Evolutionary conservation across 2,113 vertebrate species (phyloP), one percentile per base, ranked within the genome.

Genomic region (Okapia johnstoni): DNA sequence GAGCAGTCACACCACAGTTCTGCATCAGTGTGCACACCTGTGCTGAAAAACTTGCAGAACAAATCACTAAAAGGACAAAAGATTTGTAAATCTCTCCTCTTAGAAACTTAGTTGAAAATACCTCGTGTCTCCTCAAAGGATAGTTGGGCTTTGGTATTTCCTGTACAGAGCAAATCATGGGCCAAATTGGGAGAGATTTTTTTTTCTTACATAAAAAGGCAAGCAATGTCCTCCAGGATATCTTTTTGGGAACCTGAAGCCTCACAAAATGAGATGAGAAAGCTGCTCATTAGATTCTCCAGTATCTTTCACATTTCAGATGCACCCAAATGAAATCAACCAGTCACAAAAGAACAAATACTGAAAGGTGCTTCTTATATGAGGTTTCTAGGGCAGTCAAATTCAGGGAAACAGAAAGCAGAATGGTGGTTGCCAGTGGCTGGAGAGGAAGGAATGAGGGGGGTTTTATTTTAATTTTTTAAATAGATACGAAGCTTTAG

Each of bases 1-100:
- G 19, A 5, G 23, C 0, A 0, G 48, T 28, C 61, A 13, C 16
- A 16, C 36, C 48, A 1, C 13, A 2, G 0, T 33, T 46, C 7
- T 46, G 66, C 11, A n/a, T 3, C 25, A 7, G 3, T 6, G 36
- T 66, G 7, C 5, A 9, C 9, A 19, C 40, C 66, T 30, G 33
- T n/a, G 48, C 57, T 2, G 12, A 26, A 85, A 83, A 23, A 17
- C 40, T 40, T 43, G 87, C 46, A 58, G 61, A 61, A 46, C 3
- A 60, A 66, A 48, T 85, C 2, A 1, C 40, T 83, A 23, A 21
- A 46, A 90, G 19, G 73, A 84, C 23, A 36, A 21, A n/a, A 7
- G 4, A 84, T 61, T 40, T 50, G 88, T 83, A n/a, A 81, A 66
- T 85, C 94, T 93, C 88, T 84, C 81, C 73, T 73, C 61, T 79